Base-by-base conservation (phyloP, 2,113 vertebrate species). In the Actinemys pallida region DNA sequence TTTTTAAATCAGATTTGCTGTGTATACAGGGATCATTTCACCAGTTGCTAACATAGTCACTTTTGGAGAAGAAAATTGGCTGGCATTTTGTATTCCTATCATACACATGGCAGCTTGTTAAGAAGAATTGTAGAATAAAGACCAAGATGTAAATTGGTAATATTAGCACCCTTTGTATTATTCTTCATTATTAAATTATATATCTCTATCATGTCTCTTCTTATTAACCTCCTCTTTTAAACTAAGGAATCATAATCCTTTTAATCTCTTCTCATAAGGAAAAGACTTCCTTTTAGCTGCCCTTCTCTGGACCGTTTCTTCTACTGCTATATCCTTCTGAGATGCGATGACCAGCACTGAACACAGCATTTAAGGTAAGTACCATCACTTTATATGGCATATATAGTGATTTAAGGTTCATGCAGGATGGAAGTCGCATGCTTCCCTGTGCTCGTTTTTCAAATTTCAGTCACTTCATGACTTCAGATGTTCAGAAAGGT, bases 381-480 rank as follows among this genome's bases (percentile, higher is more conserved):
- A 52, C 50, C 22, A 91, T 90, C 86, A 59, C 90, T 96, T 92
- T 87, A 90, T 69, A 89, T 75, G 82, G 56, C 84, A 92, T 29
- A 17, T 93, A 42, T 76, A 92, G 90, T 86, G 76, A 10, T 56
- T 94, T 86, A 87, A 86, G 52, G n/a, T 94, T 96, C 83, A 78
- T 83, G 82, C 24, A 90, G 72, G 14, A 80, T 97, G 62, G 78
- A 76, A 93, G 69, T 90, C 81, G 83, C 86, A 82, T 2, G 0
- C 72, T 94, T 75, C 5, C 5, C 35, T 39, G 72, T 9, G 0
- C 75, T 92, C 31, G 69, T 94, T 95, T 96, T 96, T 96, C 78
- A 96, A 94, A 90, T 92, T 95, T 95, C 81, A 90, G 90, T 95
- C 39, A 90, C 78, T 96, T 89, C 0, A 22, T 75, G 84, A 93